phyloP scores from a whole-genome alignment of 2,113 vertebrate genomes.

The Scomber japonicus region DNA sequence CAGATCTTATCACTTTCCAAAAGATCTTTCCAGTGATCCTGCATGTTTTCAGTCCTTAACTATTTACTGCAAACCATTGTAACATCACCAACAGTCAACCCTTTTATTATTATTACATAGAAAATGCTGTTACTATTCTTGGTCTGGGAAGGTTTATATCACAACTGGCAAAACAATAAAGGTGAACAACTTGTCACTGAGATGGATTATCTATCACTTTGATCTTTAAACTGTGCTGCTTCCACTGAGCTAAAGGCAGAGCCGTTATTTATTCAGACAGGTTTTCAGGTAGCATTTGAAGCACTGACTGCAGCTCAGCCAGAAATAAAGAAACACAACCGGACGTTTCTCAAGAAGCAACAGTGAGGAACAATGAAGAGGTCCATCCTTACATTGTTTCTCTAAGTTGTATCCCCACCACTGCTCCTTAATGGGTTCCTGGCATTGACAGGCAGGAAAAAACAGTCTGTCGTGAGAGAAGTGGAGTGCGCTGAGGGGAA shows the following conservation, averaged over 20 bases:
- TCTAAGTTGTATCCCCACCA: constrained; percentile 32
- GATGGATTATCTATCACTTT: no score
- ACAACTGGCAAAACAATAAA: background rate
- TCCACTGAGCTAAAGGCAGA: constrained; percentile 4
- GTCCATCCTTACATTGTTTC: constrained; percentile 79
- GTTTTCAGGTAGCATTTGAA: constrained; percentile 31
- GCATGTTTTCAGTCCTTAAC: background rate
- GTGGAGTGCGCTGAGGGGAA: constrained; percentile 61
- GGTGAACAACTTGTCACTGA: no score
- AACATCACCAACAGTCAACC: background rate
- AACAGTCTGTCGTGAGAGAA: constrained; percentile 72
- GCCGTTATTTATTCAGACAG: background rate
- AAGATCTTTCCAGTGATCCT: background rate
- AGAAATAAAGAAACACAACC: constrained; percentile 28
- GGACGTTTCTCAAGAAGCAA: constrained; percentile 66
- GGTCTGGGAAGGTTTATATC: background rate
- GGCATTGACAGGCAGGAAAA: constrained; percentile 82
- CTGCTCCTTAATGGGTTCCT: constrained; percentile 80
- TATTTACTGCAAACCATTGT: background rate
- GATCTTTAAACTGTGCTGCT: background rate
- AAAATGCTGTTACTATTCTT: background rate
- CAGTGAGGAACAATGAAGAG: constrained; percentile 75
- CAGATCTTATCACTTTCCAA: background rate
- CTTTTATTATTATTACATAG: background rate
- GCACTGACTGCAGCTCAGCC: constrained; percentile 15